phyloP scores from a whole-genome alignment of 37 sponge, comb jelly and placozoan genomes.

The Crambe crambe region DNA sequence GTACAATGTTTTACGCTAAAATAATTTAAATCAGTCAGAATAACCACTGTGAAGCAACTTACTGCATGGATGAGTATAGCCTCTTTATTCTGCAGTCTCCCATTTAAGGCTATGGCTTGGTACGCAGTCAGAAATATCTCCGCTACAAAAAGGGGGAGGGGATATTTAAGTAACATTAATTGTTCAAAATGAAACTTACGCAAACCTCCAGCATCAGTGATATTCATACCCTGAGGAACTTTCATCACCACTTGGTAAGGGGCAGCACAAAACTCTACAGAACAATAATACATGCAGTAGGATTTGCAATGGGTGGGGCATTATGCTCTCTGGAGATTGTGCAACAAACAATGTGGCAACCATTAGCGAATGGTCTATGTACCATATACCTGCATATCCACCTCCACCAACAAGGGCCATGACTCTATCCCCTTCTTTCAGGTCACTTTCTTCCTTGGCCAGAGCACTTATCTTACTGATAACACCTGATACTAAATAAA shows the following conservation, averaged over 20 bases:
- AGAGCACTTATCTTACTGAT: slow-evolving; percentile 36
- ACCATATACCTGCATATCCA: slow-evolving; percentile 81
- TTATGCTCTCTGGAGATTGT: no score
- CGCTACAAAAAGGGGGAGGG: slow-evolving; percentile 29
- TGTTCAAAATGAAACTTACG: slow-evolving; percentile 32
- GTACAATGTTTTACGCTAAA: no score
- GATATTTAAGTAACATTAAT: not conserved
- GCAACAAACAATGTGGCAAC: no score
- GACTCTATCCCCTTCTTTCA: slow-evolving; percentile 77
- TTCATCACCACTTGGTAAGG: slow-evolving; percentile 79
- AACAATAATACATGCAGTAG: not conserved
- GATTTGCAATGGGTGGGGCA: not conserved
- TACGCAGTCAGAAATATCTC: slow-evolving; percentile 88
- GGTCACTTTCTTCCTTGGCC: slow-evolving; percentile 40
- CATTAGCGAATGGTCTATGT: not conserved
- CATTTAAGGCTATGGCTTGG: slow-evolving; percentile 74
- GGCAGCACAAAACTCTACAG: slow-evolving; percentile 66
- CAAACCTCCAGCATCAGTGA: slow-evolving; percentile 76
- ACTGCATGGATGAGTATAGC: slow-evolving; percentile 86
- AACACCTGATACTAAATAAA: slow-evolving; percentile 71
- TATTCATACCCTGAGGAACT: slow-evolving; percentile 52
- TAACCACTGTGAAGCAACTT: not conserved
- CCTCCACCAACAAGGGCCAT: slow-evolving; percentile 92
- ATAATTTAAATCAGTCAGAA: not conserved
- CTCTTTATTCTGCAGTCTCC: slow-evolving; percentile 60